A percentile compares a stretch with the other conserved stretches of the same genome.
Evolutionary conservation across 2,888 invertebrate genomes (phyloP).

Genomic region (Tenthredo mesomela): DNA sequence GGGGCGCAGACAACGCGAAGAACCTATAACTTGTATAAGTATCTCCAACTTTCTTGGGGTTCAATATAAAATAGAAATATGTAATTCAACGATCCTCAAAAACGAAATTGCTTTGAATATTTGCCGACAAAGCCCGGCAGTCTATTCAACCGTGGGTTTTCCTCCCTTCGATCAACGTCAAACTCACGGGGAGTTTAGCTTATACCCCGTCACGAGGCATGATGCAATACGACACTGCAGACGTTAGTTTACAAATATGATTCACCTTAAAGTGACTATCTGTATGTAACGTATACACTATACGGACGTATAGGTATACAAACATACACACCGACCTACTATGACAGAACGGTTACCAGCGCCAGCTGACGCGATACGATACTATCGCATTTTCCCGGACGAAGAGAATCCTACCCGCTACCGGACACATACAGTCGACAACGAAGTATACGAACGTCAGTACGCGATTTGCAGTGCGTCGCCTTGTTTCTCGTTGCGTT

Average conservation of each 20-base stretch:
- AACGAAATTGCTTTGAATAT: background rate
- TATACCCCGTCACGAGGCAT: background rate
- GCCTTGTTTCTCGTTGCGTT: background rate
- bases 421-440: background rate
- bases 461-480: background rate
- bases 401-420: background rate
- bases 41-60: background rate
- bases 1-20: background rate
- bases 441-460: background rate
- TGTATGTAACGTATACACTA: background rate
- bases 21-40: background rate
- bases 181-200: background rate
- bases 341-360: conserved; percentile 5
- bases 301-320: background rate
- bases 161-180: background rate
- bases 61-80: background rate
- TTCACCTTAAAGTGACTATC: conserved; percentile 6
- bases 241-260: conserved; percentile 27
- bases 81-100: background rate
- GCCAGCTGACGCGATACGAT: conserved; percentile 11
- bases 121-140: background rate
- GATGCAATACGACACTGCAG: conserved; percentile 6
- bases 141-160: background rate
- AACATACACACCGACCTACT: background rate
- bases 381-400: conserved; percentile 1